phyloP scores from a whole-genome alignment of 2,888 invertebrate species.

The Protonemura montana region DNA sequence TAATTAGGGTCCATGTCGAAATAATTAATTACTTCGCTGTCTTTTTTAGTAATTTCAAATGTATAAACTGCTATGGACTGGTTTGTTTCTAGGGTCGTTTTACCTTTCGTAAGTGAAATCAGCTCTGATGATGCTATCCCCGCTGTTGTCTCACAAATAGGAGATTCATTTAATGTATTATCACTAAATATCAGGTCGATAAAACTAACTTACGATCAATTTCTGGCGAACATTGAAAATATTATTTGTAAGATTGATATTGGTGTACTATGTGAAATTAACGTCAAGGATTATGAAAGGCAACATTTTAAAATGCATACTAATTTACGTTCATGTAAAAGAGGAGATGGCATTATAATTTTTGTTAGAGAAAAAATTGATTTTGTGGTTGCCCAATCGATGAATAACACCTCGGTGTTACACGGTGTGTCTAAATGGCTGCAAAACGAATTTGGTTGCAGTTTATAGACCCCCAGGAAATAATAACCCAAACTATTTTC shows the following conservation, averaged over 20 bases:
- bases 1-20: not conserved
- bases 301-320: not conserved
- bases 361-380: not conserved
- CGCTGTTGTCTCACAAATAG: not conserved
- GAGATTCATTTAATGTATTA: not conserved
- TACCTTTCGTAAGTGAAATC: not conserved
- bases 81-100: not conserved
- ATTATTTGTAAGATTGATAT: not conserved
- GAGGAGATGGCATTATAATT: not conserved
- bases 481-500: not conserved
- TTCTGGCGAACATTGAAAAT: not conserved
- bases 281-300: not conserved
- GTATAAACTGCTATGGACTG: not conserved
- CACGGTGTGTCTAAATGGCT: not conserved
- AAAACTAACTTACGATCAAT: not conserved
- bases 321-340: not conserved
- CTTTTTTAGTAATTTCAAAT: too few relatives aligned
- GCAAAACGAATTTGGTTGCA: not conserved
- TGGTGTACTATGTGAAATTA: not conserved
- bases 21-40: not conserved
- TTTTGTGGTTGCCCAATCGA: not conserved
- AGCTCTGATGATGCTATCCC: not conserved
- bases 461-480: not conserved
- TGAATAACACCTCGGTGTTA: not conserved
- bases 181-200: not conserved